Percentiles rank a stretch among this genome's conserved stretches.
Evolutionary conservation across 2,113 vertebrate genomes (phyloP).

Genomic region (Formicarius rufipectus): DNA sequence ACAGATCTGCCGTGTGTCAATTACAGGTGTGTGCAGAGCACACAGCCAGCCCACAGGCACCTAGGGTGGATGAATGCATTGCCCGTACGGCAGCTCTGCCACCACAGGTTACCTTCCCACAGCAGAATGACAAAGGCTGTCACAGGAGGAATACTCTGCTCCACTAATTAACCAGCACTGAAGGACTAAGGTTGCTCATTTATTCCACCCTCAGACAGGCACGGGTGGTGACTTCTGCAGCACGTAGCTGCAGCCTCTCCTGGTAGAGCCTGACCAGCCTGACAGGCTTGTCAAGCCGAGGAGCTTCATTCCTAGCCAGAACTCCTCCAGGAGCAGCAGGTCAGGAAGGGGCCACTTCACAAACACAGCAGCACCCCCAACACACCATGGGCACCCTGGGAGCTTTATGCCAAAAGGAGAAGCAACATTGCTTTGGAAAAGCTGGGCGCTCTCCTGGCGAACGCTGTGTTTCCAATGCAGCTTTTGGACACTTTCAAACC

Average conservation of each 20-base stretch:
- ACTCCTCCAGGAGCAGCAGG: background rate
- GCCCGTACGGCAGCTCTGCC: background rate
- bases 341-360: background rate
- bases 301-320: background rate
- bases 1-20: background rate
- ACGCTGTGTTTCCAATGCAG: fast-evolving
- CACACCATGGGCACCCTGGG: fast-evolving
- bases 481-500: background rate
- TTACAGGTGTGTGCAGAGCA: background rate
- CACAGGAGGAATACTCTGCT: background rate
- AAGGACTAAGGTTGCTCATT: background rate
- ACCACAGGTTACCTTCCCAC: background rate
- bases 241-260: background rate
- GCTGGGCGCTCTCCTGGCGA: background rate
- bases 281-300: background rate
- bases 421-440: background rate
- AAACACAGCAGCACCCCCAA: fast-evolving
- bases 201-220: background rate
- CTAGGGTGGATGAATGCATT: fast-evolving
- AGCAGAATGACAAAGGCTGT: background rate
- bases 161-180: background rate
- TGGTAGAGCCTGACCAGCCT: background rate
- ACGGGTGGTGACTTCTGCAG: background rate
- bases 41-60: background rate
- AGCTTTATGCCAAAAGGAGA: background rate